These are phyloP conservation scores for Huso huso DNA, from an alignment of 2,797 vertebrate species.

Conservation along the genomic window DNA sequence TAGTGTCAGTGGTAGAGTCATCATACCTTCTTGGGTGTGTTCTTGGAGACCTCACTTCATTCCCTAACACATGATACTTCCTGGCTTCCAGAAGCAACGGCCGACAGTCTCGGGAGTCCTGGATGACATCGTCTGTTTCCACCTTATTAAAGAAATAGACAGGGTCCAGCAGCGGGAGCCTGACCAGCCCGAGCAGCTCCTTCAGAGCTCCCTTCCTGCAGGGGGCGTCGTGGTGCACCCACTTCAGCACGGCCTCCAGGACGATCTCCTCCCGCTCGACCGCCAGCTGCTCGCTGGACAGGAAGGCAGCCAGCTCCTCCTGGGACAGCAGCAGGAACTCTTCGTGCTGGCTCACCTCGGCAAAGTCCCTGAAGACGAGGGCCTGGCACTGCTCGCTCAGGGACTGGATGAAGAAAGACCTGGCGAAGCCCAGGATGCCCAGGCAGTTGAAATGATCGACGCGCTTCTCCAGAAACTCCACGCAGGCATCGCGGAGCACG, in stretches of 20 bases:
- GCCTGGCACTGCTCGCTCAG: constrained; percentile 54
- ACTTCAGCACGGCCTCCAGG: constrained; percentile 63
- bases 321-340: constrained; percentile 57
- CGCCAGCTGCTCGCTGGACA: constrained; percentile 51
- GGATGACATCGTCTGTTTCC: constrained; percentile 56
- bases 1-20: too few relatives aligned
- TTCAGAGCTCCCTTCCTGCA: constrained; percentile 41
- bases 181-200: constrained; percentile 55
- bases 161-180: constrained; percentile 60
- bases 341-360: constrained; percentile 49
- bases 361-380: constrained; percentile 52
- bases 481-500: constrained; percentile 48
- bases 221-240: constrained; percentile 49
- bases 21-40: constrained; percentile 60
- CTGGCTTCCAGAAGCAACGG: constrained; percentile 60
- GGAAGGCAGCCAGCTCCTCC: constrained; percentile 47
- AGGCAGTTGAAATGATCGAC: constrained; percentile 56
- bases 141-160: constrained; percentile 63
- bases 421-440: constrained; percentile 53
- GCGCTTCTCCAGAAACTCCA: constrained; percentile 53
- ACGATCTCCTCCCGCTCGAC: constrained; percentile 56
- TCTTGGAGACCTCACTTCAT: constrained; percentile 42
- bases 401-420: constrained; percentile 41
- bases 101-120: constrained; percentile 51
- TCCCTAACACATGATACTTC: constrained; percentile 57